Conservation (phyloP, 30 jellyfish, hydroid and myxozoan genomes). For the Aurelia aurita region DNA sequence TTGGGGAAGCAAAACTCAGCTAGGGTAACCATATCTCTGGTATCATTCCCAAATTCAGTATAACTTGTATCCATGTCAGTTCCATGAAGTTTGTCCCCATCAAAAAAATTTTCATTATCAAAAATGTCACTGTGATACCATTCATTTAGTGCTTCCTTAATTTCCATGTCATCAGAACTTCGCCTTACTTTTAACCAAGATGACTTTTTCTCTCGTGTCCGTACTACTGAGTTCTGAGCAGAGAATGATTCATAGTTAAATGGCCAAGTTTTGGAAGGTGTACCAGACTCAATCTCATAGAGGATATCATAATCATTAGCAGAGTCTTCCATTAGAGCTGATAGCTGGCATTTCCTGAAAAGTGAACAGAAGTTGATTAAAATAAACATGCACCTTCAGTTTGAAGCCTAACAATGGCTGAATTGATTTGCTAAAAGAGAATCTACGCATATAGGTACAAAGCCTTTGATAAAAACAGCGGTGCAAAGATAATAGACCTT, state of each 20-base stretch:
- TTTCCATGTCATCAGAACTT: too few relatives aligned
- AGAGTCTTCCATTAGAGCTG: neutral
- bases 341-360: neutral
- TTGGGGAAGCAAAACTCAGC: too few relatives aligned
- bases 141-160: neutral
- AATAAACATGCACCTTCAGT: too few relatives aligned
- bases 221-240: neutral
- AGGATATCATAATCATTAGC: neutral
- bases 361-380: neutral
- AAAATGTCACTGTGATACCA: neutral
- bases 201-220: neutral
- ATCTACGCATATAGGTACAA: too few relatives aligned
- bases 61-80: too few relatives aligned
- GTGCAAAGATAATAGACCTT: too few relatives aligned
- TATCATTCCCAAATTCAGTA: too few relatives aligned
- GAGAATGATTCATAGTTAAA: neutral
- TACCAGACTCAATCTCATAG: neutral
- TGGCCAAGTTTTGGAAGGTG: neutral
- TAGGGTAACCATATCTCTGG: neutral
- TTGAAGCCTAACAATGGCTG: too few relatives aligned
- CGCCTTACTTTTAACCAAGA: neutral
- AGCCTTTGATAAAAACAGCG: too few relatives aligned
- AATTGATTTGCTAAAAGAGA: too few relatives aligned
- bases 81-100: neutral
- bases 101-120: neutral